Evolutionary conservation across 2,888 invertebrate species (phyloP), one percentile per base, ranked within the genome.

Genomic region (Tenthredo livida): DNA sequence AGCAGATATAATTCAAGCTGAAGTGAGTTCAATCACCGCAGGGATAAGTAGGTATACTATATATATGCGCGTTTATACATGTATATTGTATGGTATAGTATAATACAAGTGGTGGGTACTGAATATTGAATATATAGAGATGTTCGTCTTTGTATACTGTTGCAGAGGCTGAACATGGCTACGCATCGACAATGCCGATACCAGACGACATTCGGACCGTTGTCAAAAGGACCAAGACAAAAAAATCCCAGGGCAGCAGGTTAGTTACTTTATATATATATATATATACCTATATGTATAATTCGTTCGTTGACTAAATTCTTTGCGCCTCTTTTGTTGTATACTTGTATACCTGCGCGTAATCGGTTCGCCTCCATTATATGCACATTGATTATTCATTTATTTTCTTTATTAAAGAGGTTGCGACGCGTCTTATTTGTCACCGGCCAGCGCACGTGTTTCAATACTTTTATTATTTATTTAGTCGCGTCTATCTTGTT

Each of bases 171-270:
- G 97, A 97, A 95, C 97, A 97, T 96, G 97, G 97, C 93, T 97
- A 97, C 95, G 97, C 97, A 93, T 97, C 97, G 90, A 96, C 97
- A 92, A 94, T 97, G 94, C 97, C 97, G 92, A 96, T 96, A 94
- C 96, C 96, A 92, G 97, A 97, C 93, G 97, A 97, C 94, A 94
- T 95, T 93, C 95, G 96, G 94, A 94, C 93, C 94, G 95, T 95
- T 92, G 95, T 95, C 92, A 96, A 96, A 94, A 96, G 97, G 94
- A 96, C 96, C 94, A 97, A 96, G 96, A 96, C 96, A 93, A 97
- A 97, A 95, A 97, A 97, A 95, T 96, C 97, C 93, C 97, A 97
- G 95, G 97, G 97, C 95, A 97, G 97, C 96, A 97, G 97, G 97
- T 97, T 94, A 94, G 96, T 93, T 67, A 73, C 80, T 82, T 85